These are phyloP conservation scores for Ptychadena robeensis DNA, from an alignment of 2,797 vertebrate species.

Conservation along the genomic window DNA sequence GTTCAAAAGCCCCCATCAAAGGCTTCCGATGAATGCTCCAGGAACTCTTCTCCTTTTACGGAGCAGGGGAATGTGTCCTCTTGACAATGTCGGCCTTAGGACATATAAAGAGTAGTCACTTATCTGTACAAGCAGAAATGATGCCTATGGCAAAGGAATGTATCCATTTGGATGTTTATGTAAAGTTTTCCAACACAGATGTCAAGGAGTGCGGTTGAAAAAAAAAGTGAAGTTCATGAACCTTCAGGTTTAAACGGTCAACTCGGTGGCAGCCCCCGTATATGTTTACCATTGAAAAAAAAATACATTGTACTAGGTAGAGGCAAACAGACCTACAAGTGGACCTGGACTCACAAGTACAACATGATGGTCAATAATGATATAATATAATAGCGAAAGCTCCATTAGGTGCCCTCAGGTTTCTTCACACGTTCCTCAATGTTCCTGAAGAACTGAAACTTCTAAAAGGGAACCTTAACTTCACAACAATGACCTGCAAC, in stretches of 20 bases:
- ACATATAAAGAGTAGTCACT: slow-evolving; percentile 42
- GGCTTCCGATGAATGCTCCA: neutral
- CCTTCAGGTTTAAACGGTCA: slow-evolving; percentile 5
- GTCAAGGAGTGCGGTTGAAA: slow-evolving; percentile 30
- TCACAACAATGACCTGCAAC: neutral
- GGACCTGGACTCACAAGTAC: neutral
- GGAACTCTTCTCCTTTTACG: slow-evolving; percentile 23
- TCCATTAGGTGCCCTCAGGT: neutral
- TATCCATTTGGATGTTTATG: slow-evolving; percentile 51
- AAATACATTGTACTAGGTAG: neutral
- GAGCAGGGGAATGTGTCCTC: slow-evolving; percentile 35
- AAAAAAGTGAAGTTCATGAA: slow-evolving; percentile 46
- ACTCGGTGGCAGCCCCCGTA: neutral
- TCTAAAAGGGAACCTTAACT: neutral
- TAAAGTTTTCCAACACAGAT: slow-evolving; percentile 43
- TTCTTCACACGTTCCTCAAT: neutral
- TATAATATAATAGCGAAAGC: too few species aligned
- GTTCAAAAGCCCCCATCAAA: slow-evolving; percentile 45
- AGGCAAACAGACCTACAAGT: neutral
- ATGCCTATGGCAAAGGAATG: slow-evolving; percentile 45
- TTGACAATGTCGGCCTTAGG: slow-evolving; percentile 54
- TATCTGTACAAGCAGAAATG: slow-evolving; percentile 32
- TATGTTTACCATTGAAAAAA: neutral
- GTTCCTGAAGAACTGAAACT: neutral
- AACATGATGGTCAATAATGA: neutral